Evolutionary conservation across 1,140 invertebrate species (phyloP).

Genomic region (Diploscapter pachys): DNA sequence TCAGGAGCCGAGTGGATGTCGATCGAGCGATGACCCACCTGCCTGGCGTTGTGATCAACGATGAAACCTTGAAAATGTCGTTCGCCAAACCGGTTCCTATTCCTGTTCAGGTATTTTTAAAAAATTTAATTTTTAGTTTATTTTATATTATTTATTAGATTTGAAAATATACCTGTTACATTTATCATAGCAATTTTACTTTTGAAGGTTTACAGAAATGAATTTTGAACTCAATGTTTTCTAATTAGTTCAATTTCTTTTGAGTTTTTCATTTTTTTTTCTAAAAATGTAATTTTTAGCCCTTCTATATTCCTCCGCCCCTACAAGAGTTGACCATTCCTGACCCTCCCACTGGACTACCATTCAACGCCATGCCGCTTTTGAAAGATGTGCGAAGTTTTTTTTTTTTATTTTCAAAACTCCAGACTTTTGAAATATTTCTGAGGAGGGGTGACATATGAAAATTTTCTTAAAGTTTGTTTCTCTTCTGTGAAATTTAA

Average conservation of each 20-base stretch:
- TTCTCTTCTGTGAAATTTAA: no score
- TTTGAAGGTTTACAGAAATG: background rate
- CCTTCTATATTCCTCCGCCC: conserved; percentile 93
- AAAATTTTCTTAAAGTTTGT: no score
- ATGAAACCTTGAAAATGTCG: conserved; percentile 92
- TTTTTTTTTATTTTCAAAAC: background rate
- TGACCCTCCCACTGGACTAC: conserved; percentile 88
- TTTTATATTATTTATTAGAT: background rate
- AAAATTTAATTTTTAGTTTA: background rate
- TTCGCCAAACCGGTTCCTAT: conserved; percentile 84
- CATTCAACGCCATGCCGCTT: conserved; percentile 88
- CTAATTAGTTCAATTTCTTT: no score
- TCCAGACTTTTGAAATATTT: background rate
- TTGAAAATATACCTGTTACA: conserved; percentile 6
- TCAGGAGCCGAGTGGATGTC: conserved; percentile 68
- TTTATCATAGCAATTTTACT: background rate
- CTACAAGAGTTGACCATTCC: conserved; percentile 83
- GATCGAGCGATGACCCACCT: conserved; percentile 84
- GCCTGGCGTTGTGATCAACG: conserved; percentile 68
- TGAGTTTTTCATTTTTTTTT: background rate
- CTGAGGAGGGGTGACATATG: no score
- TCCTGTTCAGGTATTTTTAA: conserved; percentile 67
- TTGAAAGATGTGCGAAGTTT: conserved; percentile 39
- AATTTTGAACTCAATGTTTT: no score
- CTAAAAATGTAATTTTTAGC: conserved; percentile 62